These are phyloP conservation scores for Drymonia ruficornis DNA, from an alignment of 2,888 invertebrate genomes.

Conservation along the genomic window DNA sequence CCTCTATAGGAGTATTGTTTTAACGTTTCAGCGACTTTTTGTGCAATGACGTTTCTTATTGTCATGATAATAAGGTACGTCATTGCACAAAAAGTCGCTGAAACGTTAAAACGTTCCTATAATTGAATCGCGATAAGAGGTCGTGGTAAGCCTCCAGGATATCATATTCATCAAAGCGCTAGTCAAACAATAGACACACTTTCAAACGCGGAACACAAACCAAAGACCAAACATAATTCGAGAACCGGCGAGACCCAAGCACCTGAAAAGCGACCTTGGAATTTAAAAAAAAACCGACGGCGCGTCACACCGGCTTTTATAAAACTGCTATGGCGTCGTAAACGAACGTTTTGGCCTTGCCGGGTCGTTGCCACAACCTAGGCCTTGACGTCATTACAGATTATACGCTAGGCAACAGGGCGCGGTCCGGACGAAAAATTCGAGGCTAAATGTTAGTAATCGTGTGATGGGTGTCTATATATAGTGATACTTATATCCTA, in stretches of 20 bases:
- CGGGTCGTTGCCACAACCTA: slow-evolving; percentile 68
- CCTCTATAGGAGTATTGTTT: too few species aligned
- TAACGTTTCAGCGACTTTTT: too few species aligned
- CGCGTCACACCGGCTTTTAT: slow-evolving; percentile 34
- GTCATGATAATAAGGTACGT: too few species aligned
- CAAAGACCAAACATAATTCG: slow-evolving; percentile 14
- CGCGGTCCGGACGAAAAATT: slow-evolving; percentile 24
- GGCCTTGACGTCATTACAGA: slow-evolving; percentile 58
- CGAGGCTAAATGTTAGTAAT: slow-evolving; percentile 1
- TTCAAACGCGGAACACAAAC: slow-evolving; percentile 7
- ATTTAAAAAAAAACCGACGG: slow-evolving; percentile 30
- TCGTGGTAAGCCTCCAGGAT: background rate
- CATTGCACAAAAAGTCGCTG: too few species aligned
- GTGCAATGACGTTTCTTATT: too few species aligned
- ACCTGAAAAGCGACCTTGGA: slow-evolving; percentile 15
- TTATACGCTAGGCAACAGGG: slow-evolving; percentile 42
- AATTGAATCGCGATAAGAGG: too few species aligned
- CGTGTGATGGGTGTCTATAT: background rate
- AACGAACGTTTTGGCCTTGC: slow-evolving; percentile 65
- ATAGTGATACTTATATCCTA: background rate
- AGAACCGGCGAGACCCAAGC: slow-evolving; percentile 9
- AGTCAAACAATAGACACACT: background rate
- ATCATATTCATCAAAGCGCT: slow-evolving; percentile 8
- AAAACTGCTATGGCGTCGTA: slow-evolving; percentile 52
- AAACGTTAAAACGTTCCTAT: too few species aligned